Evolutionary conservation across 2,888 invertebrate species (phyloP).

Genomic region (Belgica antarctica): DNA sequence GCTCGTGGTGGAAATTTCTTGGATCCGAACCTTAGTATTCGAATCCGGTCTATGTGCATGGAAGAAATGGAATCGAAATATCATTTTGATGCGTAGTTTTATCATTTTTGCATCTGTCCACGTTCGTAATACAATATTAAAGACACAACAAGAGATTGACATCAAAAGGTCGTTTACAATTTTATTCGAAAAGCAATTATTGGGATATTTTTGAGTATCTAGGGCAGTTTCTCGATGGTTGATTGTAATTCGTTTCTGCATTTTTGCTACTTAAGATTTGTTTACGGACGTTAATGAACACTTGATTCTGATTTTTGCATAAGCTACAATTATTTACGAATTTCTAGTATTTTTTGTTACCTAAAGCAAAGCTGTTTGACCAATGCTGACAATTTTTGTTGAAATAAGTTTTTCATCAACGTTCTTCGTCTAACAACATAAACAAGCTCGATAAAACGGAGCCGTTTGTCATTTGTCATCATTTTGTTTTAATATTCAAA

Average conservation of each 20-base stretch:
- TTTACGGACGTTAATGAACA: slow-evolving; percentile 37
- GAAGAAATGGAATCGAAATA: slow-evolving; percentile 11
- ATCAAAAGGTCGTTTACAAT: neutral
- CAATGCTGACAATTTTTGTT: neutral
- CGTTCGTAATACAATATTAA: neutral
- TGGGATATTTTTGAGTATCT: slow-evolving; percentile 37
- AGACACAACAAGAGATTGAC: neutral
- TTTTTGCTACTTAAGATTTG: slow-evolving; percentile 9
- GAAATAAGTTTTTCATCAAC: neutral
- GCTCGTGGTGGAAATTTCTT: neutral
- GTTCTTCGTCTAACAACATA: slow-evolving; percentile 20
- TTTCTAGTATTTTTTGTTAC: neutral
- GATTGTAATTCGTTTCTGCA: slow-evolving; percentile 18
- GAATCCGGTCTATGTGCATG: neutral
- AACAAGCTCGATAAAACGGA: slow-evolving; percentile 43
- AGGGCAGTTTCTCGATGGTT: slow-evolving; percentile 42
- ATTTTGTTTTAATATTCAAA: slow-evolving; percentile 1
- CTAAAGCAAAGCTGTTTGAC: slow-evolving; percentile 2
- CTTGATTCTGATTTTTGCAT: slow-evolving; percentile 4
- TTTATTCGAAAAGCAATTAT: neutral
- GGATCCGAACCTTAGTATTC: neutral
- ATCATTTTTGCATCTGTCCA: too few species aligned
- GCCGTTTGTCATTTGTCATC: slow-evolving; percentile 39
- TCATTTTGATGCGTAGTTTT: neutral
- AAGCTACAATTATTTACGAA: neutral